These are phyloP conservation scores for Falco concolor DNA, from an alignment of 2,797 vertebrate genomes.

Conservation along the genomic window DNA sequence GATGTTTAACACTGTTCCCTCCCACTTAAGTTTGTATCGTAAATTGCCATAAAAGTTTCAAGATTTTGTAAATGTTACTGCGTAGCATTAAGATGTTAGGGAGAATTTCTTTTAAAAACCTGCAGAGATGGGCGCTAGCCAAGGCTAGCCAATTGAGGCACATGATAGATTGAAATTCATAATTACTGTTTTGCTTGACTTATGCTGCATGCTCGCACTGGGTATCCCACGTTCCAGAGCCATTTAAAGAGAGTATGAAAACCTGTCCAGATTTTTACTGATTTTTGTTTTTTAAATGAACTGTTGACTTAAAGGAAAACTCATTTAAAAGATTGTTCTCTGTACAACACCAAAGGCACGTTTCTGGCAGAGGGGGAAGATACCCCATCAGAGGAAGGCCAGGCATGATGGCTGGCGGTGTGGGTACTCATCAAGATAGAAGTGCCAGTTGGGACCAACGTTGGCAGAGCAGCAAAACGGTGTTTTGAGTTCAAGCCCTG, in stretches of 20 bases:
- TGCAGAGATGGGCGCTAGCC: neutral
- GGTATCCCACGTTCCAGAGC: neutral
- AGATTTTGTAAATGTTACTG: neutral
- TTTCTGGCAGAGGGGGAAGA: neutral
- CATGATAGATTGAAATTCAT: neutral
- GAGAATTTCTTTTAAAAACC: neutral
- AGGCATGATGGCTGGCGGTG: neutral
- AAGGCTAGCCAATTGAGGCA: neutral
- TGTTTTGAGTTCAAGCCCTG: neutral
- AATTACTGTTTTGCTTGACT: neutral
- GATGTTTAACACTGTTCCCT: neutral
- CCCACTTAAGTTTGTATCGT: neutral
- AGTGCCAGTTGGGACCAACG: neutral
- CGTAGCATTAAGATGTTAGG: neutral
- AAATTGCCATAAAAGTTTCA: neutral
- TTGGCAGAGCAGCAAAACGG: neutral
- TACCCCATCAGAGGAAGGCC: neutral
- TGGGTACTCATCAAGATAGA: neutral
- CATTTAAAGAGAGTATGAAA: neutral
- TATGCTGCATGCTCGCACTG: fast-evolving
- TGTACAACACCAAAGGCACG: neutral
- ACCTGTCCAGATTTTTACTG: neutral
- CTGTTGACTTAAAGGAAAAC: neutral
- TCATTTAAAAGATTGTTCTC: neutral
- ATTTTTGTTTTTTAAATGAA: neutral